A percentile compares a stretch with the other conserved stretches of the same genome.
phyloP scores from a whole-genome alignment of 2,113 vertebrate genomes.

The Engraulis encrasicolus region DNA sequence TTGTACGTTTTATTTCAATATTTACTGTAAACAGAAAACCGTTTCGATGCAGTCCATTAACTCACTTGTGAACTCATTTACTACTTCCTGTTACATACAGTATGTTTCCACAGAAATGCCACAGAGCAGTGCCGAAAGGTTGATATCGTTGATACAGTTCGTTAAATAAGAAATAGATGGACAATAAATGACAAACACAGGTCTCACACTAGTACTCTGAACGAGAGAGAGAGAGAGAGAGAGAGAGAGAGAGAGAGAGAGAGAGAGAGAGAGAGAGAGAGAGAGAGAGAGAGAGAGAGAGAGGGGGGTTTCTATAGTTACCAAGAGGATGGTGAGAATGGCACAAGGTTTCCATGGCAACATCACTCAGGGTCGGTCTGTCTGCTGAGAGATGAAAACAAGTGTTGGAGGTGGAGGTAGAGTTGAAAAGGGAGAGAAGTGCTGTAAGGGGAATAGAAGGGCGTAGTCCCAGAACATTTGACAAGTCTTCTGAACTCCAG shows the following conservation, averaged over 20 bases:
- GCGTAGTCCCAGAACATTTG: constrained; percentile 24
- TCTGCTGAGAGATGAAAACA: constrained; percentile 45
- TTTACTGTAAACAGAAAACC: too few relatives aligned
- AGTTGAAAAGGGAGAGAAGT: constrained; percentile 38
- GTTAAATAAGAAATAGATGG: constrained; percentile 14
- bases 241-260: constrained; percentile 35
- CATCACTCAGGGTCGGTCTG: constrained; percentile 55
- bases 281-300: constrained; percentile 43
- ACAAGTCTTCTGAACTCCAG: constrained; percentile 31
- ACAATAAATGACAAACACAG: background rate
- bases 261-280: constrained; percentile 41
- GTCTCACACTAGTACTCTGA: constrained; percentile 17
- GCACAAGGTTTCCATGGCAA: constrained; percentile 65
- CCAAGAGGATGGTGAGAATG: constrained; percentile 57
- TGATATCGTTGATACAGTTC: constrained; percentile 49
- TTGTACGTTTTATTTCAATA: too few relatives aligned
- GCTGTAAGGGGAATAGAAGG: too few relatives aligned
- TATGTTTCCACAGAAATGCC: background rate
- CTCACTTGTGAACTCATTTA: background rate
- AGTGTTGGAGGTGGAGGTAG: background rate
- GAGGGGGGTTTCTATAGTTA: constrained; percentile 68
- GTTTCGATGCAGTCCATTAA: too few relatives aligned
- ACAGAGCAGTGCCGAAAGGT: constrained; percentile 54
- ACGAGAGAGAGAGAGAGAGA: constrained; percentile 36
- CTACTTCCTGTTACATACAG: background rate